Conservation (phyloP, 2,888 invertebrate genomes). For the Phyto melanocephala region DNA sequence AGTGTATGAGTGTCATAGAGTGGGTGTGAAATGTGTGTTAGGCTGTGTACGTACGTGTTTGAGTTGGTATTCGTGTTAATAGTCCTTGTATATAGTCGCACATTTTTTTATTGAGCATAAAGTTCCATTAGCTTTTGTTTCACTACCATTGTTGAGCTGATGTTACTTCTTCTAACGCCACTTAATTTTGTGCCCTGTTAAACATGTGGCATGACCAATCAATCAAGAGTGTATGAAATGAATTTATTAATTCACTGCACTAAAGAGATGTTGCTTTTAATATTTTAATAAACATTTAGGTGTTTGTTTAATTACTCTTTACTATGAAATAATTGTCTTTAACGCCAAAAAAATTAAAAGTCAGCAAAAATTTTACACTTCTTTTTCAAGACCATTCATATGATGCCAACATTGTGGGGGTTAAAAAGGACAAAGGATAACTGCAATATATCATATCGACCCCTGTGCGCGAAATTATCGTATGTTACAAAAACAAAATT, state of each 20-base stretch:
- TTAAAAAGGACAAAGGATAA: too few species aligned
- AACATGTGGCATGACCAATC: conserved; percentile 41
- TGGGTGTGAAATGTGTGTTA: not conserved
- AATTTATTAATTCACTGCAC: not conserved
- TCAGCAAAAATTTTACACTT: too few species aligned
- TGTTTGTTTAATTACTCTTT: too few species aligned
- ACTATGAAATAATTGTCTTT: too few species aligned
- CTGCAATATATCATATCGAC: too few species aligned
- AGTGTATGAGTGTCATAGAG: not conserved
- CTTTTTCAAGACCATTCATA: too few species aligned
- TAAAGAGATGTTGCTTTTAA: too few species aligned
- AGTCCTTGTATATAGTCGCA: not conserved
- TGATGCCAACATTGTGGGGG: too few species aligned
- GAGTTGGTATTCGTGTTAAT: not conserved
- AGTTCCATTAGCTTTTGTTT: not conserved
- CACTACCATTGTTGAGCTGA: not conserved
- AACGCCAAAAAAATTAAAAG: too few species aligned
- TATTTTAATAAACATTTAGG: too few species aligned
- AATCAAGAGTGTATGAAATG: not conserved
- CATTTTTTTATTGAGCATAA: not conserved
- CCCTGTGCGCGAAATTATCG: too few species aligned
- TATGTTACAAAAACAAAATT: too few species aligned
- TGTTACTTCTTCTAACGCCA: not conserved
- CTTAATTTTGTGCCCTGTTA: conserved; percentile 53
- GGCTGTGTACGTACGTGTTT: not conserved